Evolutionary conservation across 2,113 vertebrate species (phyloP), one percentile per base, ranked within the genome.

Genomic region (Eulemur macaco): DNA sequence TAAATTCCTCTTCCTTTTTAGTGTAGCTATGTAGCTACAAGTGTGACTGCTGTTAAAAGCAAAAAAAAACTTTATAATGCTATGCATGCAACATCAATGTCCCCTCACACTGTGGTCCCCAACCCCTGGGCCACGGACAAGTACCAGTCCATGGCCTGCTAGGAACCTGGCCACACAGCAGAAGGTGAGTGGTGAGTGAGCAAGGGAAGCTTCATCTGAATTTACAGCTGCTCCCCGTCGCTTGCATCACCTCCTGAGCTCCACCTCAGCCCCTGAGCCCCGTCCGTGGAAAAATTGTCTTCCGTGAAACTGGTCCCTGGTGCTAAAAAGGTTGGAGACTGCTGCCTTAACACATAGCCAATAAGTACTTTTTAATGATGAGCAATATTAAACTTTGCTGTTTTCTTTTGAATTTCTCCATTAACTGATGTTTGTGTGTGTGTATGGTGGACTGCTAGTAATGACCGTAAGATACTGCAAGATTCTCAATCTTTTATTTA

Each of bases 1-100:
- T 99, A 96, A 91, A 39, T 89, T 84, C 78, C 7, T 94, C 54
- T 89, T 82, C 47, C 81, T 83, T 93, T 68, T 15, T 64, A 78
- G 39, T 73, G 34, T 50, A 39, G 45, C 27, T 63, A 0, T 27
- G 11, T 78, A 34, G 50, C 50, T 86, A 3, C 76, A 13, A 81
- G 20, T 47, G 25, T 93, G 56, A 52, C 54, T n/a, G 66, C 42
- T 71, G 45, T 82, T 52, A 39, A 89, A 86, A 90, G 23, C 11
- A 80, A 81, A 66, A 21, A 13, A 78, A 34, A n/a, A 31, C 80
- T 89, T 63, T 1, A 6, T 6, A 84, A 29, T 69, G 8, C 73
- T 69, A 3, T 45, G 37, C 37, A 8, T n/a, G 64, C 20, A 42
- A 27, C 18, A 17, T 3, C 47, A 20, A 0, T 81, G 21, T 89